phyloP scores from a whole-genome alignment of 2,113 vertebrate genomes.

The Sterna hirundo region DNA sequence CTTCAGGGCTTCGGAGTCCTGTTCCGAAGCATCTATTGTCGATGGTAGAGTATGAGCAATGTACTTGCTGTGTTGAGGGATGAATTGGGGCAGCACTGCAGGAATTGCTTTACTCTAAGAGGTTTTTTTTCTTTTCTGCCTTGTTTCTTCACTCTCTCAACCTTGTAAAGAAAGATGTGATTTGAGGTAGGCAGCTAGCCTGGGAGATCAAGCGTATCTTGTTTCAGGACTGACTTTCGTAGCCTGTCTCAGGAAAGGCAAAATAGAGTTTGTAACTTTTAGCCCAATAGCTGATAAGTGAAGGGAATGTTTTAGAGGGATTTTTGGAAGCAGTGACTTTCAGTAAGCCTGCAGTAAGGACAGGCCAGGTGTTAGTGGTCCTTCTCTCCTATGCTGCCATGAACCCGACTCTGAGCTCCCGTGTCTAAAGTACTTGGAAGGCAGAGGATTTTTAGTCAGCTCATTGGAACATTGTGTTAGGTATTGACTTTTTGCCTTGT shows the following conservation, averaged over 20 bases:
- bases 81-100: background rate
- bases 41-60: background rate
- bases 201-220: background rate
- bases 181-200: background rate
- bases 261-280: background rate
- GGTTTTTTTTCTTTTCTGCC: background rate
- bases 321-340: background rate
- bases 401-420: background rate
- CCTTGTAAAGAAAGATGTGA: background rate
- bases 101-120: background rate
- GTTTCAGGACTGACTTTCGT: background rate
- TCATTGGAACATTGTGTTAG: background rate
- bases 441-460: background rate
- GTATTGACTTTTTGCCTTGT: background rate
- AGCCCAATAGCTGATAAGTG: background rate
- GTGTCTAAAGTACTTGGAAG: background rate
- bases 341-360: background rate
- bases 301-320: background rate
- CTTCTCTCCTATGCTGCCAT: background rate
- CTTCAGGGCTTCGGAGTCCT: background rate
- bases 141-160: background rate
- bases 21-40: background rate
- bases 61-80: background rate
- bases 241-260: background rate
- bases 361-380: background rate